phyloP scores from a whole-genome alignment of 2,113 vertebrate genomes.

The Buteo buteo region DNA sequence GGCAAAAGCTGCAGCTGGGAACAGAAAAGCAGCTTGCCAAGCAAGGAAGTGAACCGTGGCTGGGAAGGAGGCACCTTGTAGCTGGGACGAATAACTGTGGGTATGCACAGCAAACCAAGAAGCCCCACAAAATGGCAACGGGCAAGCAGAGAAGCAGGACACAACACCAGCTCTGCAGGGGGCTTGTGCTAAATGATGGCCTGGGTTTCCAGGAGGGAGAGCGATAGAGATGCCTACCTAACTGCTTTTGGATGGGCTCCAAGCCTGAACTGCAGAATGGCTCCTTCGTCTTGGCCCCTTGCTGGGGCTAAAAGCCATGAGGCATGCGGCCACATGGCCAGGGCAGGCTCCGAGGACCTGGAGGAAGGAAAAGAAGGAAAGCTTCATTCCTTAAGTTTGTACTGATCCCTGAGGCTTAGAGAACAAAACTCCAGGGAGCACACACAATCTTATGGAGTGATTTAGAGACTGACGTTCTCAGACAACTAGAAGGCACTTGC shows the following conservation, averaged over 20 bases:
- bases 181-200: neutral
- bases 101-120: neutral
- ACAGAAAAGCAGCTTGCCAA: neutral
- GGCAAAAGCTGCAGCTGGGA: neutral
- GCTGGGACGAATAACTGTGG: neutral
- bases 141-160: neutral
- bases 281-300: neutral
- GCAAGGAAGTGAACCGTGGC: neutral
- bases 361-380: neutral
- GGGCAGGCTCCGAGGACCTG: neutral
- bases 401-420: neutral
- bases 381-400: neutral
- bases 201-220: neutral
- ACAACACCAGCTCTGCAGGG: neutral
- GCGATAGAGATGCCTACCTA: neutral
- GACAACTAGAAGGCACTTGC: neutral
- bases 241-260: neutral
- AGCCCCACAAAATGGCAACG: fast-evolving
- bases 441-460: neutral
- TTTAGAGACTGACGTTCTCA: neutral
- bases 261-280: neutral
- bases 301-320: neutral
- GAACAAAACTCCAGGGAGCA: neutral
- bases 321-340: constrained; percentile 10
- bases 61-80: neutral